Evolutionary conservation across 64 coral and sea anemone genomes (phyloP), one percentile per base, ranked within the genome.

Genomic region (Astreopora myriophthalma): DNA sequence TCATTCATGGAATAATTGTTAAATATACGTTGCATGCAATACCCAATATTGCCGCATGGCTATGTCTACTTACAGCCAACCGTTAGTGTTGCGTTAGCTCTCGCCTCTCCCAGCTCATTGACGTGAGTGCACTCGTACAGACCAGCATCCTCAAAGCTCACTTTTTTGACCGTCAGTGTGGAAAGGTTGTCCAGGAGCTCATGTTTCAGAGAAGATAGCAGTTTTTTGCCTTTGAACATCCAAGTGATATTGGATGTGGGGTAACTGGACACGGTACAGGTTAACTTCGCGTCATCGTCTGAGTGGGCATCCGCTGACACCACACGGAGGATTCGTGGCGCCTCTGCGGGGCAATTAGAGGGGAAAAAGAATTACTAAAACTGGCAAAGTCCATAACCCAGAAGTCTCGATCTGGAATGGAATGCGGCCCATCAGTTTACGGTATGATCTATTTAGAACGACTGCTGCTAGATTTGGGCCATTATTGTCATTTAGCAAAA

Each of bases 221-320:
- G 8, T 6, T 80, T 67, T 20, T 76, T 81, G n/a, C 88, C 88
- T 37, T 96, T 78, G 20, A 85, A 89, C 46, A 73, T 96, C 95
- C 95, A 96, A 0, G 91, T 96, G n/a, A 90, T 79, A n/a, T 96
- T 96, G n/a, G 91, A 82, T 34, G 74, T 33, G 29, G 95, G 95
- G 27, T 35, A 90, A 80, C 95, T 93, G 26, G 69, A 78, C 4
- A 90, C 87, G 12, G 20, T 33, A 68, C 95, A 96, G 29, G 16
- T 34, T 14, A 96, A 67, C 8, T 76, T 73, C 3, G 74, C 95
- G 24, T 55, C 69, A 22, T 69, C 57, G 31, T 65, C 80, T 17
- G 37, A 25, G 23, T 55, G 72, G 6, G 86, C 94, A 81, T 81
- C 75, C 25, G 89, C 39, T 8, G 52, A 60, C 3, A 29, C 62